Percentiles rank a stretch among this genome's conserved stretches.
These are phyloP conservation scores for Lasiommata megera DNA, from an alignment of 2,888 invertebrate genomes.

Conservation along the genomic window DNA sequence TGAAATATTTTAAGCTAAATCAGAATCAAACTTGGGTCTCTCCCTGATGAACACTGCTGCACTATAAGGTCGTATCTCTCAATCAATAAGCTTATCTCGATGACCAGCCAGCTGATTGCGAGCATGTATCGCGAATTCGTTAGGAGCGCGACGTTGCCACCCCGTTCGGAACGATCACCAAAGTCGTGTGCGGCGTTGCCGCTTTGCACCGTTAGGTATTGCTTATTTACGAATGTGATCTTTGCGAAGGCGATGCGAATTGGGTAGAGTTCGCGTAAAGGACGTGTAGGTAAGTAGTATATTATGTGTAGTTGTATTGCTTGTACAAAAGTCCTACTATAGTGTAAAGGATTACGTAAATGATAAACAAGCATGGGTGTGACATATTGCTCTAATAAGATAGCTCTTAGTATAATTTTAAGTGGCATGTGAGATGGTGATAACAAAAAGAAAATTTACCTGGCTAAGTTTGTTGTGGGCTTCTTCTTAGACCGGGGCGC, in stretches of 20 bases:
- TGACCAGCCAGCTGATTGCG: slow-evolving; percentile 9
- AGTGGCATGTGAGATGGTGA: too few species aligned
- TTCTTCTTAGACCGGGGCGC: too few species aligned
- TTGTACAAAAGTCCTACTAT: too few species aligned
- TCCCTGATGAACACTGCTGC: too few species aligned
- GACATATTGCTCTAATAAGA: too few species aligned
- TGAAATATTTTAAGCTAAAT: too few species aligned
- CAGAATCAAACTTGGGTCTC: too few species aligned
- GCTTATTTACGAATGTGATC: slow-evolving; percentile 8
- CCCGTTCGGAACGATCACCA: neutral
- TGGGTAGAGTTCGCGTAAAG: slow-evolving; percentile 1
- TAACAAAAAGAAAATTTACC: too few species aligned
- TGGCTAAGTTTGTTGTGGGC: too few species aligned
- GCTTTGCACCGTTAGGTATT: slow-evolving; percentile 3
- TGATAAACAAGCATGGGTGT: too few species aligned
- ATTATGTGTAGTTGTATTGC: neutral
- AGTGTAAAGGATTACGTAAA: too few species aligned
- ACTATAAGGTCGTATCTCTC: neutral
- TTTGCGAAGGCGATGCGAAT: slow-evolving; percentile 1
- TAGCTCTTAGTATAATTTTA: too few species aligned
- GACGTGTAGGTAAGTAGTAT: neutral
- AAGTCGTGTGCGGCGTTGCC: slow-evolving; percentile 4
- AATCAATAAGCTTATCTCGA: neutral
- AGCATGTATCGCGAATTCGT: slow-evolving; percentile 1
- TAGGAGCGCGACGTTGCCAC: slow-evolving; percentile 11